Base-by-base conservation (phyloP, 2,113 vertebrate genomes). In the Coreoperca whiteheadi region DNA sequence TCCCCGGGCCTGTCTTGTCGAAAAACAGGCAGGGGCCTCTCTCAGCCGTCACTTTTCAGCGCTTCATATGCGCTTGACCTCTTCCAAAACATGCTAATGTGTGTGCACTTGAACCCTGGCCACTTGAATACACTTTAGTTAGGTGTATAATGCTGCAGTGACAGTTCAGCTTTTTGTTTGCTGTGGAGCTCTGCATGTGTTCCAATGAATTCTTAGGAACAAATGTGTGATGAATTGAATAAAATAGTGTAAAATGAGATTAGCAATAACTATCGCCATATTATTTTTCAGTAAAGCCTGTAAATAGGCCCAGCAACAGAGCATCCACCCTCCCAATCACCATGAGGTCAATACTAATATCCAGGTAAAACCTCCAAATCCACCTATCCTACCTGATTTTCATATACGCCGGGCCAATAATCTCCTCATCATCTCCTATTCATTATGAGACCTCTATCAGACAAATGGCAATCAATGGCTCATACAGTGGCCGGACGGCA, bases 391-490 rank as follows among this genome's bases (percentile, higher is more conserved):
- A 51, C 53, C 87, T 89, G 84, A 91, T 91, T 92, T 89, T 79
- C 65, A 90, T 83, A 85, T 30, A 81, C 67, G 68, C 65, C 43
- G 48, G 72, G 76, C 93, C 91, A 90, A 93, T 94, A 93, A 91
- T 80, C 87, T 72, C 79, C 89, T 85, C 84, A 92, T 92, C 85
- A 92, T 89, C 84, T 37, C 84, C 74, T 89, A 34, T 34, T 91
- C 87, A 92, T 93, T 93, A 92, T 14, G 2, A 53, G 20, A 34
- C 57, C 54, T 84, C 79, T 11, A 53, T 91, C 78, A 80, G 85
- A 93, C 86, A 92, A 92, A 94, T 77, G 86, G 79, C 88, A 86
- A 93, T 94, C 94, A 93, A 90, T 92, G 88, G 59, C 65, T 85
- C 53, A 69, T 61, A 68, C 69, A 25, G 61, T 64, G 1, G 75